Conservation (phyloP, 1,140 invertebrate genomes). For the Arctopsyche grandis region DNA sequence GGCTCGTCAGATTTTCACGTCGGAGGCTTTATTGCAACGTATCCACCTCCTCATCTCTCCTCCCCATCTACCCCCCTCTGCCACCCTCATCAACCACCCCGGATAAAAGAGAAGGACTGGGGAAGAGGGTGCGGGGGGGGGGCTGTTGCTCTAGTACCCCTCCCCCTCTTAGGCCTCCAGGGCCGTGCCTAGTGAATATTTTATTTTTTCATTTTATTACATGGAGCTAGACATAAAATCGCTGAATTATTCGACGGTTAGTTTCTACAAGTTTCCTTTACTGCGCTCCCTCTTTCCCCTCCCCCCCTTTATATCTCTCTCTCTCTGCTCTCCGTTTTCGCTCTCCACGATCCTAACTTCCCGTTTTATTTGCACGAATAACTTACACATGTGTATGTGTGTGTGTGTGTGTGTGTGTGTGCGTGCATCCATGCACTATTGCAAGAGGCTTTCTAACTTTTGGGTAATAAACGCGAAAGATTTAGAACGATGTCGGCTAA, state of each 20-base stretch:
- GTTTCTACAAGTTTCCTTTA: slow-evolving; percentile 49
- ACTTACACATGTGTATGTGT: no score
- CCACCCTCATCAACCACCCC: no score
- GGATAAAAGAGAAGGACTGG: neutral
- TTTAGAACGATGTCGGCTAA: no score
- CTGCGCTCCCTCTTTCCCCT: slow-evolving; percentile 15
- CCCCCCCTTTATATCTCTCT: no score
- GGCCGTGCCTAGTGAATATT: slow-evolving; percentile 51
- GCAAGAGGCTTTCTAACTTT: no score
- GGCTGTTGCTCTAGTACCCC: no score
- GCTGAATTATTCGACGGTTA: slow-evolving; percentile 55
- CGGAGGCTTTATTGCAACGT: slow-evolving; percentile 26
- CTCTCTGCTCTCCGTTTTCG: neutral
- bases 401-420: no score
- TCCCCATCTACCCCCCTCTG: no score
- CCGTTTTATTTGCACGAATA: no score
- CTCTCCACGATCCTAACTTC: neutral
- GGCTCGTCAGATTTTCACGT: neutral
- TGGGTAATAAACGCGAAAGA: no score
- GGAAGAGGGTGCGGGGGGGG: neutral
- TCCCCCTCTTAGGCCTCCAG: slow-evolving; percentile 29
- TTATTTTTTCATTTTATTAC: slow-evolving; percentile 56
- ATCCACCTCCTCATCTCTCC: neutral
- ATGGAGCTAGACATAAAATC: slow-evolving; percentile 54
- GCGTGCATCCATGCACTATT: no score